phyloP scores from a whole-genome alignment of 1,140 invertebrate genomes.

The Calliphora vicina region DNA sequence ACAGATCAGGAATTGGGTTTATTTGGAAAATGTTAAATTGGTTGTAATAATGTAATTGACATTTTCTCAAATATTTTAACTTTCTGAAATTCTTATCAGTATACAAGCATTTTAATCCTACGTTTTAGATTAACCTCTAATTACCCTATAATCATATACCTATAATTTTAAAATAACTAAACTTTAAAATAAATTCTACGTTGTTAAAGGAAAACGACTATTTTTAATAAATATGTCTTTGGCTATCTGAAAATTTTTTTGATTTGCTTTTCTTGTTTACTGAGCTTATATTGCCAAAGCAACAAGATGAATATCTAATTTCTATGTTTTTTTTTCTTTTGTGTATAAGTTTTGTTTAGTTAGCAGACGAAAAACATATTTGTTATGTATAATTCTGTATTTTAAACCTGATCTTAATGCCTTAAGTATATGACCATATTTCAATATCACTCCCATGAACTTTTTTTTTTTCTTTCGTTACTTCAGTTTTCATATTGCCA shows the following conservation, averaged over 20 bases:
- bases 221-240: conserved; percentile 1
- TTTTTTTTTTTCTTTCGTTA: not conserved
- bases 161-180: too few relatives aligned
- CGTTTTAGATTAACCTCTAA: too few relatives aligned
- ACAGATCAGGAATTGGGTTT: too few relatives aligned
- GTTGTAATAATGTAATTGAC: too few relatives aligned
- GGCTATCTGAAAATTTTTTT: not conserved
- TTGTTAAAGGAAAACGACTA: too few relatives aligned
- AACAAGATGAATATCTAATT: conserved; percentile 9
- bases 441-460: conserved; percentile 15
- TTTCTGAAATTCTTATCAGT: too few relatives aligned
- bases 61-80: too few relatives aligned
- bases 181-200: too few relatives aligned
- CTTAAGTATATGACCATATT: conserved; percentile 13
- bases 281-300: not conserved
- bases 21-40: too few relatives aligned
- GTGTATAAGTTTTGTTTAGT: not conserved
- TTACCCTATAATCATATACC: too few relatives aligned
- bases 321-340: not conserved
- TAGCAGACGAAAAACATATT: not conserved
- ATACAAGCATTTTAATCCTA: too few relatives aligned
- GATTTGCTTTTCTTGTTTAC: not conserved
- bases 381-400: not conserved
- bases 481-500: not conserved
- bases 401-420: conserved; percentile 5